Base-by-base conservation (phyloP, 2,888 invertebrate genomes). In the Candidula unifasciata region DNA sequence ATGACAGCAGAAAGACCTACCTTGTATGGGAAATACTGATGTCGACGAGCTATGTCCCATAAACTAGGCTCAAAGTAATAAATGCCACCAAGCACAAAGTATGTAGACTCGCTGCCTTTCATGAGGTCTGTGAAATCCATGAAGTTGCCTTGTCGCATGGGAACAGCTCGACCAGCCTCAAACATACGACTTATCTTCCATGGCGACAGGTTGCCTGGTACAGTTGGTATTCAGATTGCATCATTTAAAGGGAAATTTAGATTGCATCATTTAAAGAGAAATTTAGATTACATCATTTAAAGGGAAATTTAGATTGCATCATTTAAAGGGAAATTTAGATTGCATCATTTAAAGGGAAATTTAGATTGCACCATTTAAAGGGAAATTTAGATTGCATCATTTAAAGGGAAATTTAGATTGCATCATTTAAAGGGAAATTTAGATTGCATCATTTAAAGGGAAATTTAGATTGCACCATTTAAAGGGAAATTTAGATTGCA, bases 1-100 rank as follows among this genome's bases (percentile, higher is more conserved):
- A 44, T 44, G 13, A 44, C 44, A 44, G 13, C 44, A 44, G 44
- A 44, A 21, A n/a, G 5, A 24, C 60, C n/a, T 21, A 80, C 84
- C 68, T 80, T 84, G 44, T 84, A 84, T 68, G 84, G 84, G 69
- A 84, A 84, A 30, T 80, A 84, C 24, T 84, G 66, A 52, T 64
- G 73, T 33, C 33, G 74, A 5, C 68, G 64, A 21, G 57, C 30
- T 2, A 54, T 69, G 24, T 84, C 80, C 84, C 84, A 84, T 16
- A 84, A 54, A 57, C 80, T 76, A 2, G 80, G 35, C 18, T 84
- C 77, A 84, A 84, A 84, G 66, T 77, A 81, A 57, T 84, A 84
- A 30, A 80, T 69, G 8, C 84, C 84, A 18, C 84, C 84, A 21
- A 84, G 33, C 13, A 76, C 68, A 77, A 68, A 84, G 6, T 76